Evolutionary conservation across 2,888 invertebrate species (phyloP).

Genomic region (Hydraecia micacea): DNA sequence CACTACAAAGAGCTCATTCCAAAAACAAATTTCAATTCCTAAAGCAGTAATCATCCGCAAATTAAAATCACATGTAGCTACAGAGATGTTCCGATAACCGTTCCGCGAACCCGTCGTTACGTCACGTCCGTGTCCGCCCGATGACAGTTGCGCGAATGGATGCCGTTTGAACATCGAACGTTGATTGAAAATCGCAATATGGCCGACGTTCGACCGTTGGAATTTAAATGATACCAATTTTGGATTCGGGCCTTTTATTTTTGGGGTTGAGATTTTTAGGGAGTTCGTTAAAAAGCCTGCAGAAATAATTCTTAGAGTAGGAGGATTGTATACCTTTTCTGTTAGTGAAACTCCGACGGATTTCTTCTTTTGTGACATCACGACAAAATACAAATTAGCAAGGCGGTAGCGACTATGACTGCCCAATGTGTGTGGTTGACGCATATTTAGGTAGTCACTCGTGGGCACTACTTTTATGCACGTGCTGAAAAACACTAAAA

Average conservation of each 20-base stretch:
- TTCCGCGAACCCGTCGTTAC: conserved; percentile 62
- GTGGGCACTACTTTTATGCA: too few species aligned
- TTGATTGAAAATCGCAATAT: conserved; percentile 67
- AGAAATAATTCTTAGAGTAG: neutral
- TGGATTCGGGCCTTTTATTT: conserved; percentile 20
- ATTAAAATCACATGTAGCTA: conserved; percentile 61
- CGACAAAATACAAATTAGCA: too few species aligned
- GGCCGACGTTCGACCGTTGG: conserved; percentile 56
- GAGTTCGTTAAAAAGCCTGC: neutral
- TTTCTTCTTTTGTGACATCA: neutral
- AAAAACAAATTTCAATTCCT: conserved; percentile 51
- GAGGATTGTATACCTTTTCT: neutral
- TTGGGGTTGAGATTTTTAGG: neutral
- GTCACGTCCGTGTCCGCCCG: conserved; percentile 66
- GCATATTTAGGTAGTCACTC: too few species aligned
- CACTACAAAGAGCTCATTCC: conserved; percentile 33
- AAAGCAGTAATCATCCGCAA: conserved; percentile 50
- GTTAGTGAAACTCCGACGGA: too few species aligned
- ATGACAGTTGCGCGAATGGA: conserved; percentile 67
- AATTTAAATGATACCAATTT: conserved; percentile 55
- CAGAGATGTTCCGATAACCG: conserved; percentile 63
- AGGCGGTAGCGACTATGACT: too few species aligned
- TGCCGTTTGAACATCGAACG: conserved; percentile 66
- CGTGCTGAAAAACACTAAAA: too few species aligned
- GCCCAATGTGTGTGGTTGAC: too few species aligned